Base-by-base conservation (phyloP, 2,797 vertebrate genomes). In the Thamnophis elegans region DNA sequence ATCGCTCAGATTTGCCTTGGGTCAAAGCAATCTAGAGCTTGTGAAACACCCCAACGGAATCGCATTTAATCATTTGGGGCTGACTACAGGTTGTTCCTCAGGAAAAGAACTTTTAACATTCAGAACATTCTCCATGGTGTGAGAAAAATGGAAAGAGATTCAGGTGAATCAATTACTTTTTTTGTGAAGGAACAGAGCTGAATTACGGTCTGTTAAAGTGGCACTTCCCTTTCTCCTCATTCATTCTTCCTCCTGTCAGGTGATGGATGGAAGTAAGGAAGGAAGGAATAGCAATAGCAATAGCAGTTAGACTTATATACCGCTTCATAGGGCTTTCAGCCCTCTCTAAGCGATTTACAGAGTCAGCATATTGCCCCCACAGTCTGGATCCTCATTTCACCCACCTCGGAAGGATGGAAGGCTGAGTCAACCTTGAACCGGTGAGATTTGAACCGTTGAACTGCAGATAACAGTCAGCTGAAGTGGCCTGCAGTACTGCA, bases 1-100 rank as follows among this genome's bases (percentile, higher is more conserved):
- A 95, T 93, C 82, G 36, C 85, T 78, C 0, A 1, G 90, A 96
- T 96, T 97, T 95, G 95, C 32, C 59, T 94, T 88, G 22, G 96
- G 96, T 94, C 96, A 96, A 90, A 94, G 94, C 95, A 97, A 93
- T 96, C 93, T 91, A 93, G 94, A 92, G 42, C 88, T 82, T 5
- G 8, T 90, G 94, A 20, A 88, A 94, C 93, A 90, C 90, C 86
- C 86, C 92, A 94, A 82, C 78, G n/a, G 93, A 93, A 88, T 68
- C 92, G 91, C 89, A 58, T 87, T 93, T 96, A 94, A 96, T 95
- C 94, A 94, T 93, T 94, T 90, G 20, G 51, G 93, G 91, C 85
- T 89, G 56, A 62, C 90, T 90, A 90, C 87, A 58, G 59, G 56
- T 87, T 42, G 91, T 95, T 94, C 96, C 94, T 89, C 85, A 89